These are phyloP conservation scores for Rhabditoides inermis DNA, from an alignment of 2,888 invertebrate species.

Conservation along the genomic window DNA sequence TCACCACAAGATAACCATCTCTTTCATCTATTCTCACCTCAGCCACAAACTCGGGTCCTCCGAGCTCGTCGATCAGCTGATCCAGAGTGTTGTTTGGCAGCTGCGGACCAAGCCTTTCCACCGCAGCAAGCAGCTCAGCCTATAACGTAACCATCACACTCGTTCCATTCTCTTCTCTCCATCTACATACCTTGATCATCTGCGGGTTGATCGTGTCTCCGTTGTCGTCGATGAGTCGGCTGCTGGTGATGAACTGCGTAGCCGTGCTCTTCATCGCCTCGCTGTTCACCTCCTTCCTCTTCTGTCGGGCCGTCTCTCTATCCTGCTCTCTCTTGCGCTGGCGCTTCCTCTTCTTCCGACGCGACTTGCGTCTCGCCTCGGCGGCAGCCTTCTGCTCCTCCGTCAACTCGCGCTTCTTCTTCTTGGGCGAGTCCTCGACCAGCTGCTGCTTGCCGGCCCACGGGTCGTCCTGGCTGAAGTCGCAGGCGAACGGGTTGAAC, in stretches of 20 bases:
- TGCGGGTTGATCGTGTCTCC: constrained; percentile 26
- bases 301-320: constrained; percentile 55
- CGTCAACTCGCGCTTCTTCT: constrained; percentile 35
- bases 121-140: constrained; percentile 73
- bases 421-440: constrained; percentile 21
- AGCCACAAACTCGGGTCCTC: constrained; percentile 93
- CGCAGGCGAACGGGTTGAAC: constrained; percentile 84
- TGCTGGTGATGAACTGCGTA: constrained; percentile 38
- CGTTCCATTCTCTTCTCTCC: background rate
- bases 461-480: constrained; percentile 61
- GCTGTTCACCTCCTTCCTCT: constrained; percentile 57
- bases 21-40: constrained; percentile 61
- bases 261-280: constrained; percentile 31
- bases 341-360: constrained; percentile 57
- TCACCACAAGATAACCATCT: background rate
- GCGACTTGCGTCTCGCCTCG: constrained; percentile 61
- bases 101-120: constrained; percentile 75
- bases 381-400: constrained; percentile 43
- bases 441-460: constrained; percentile 61
- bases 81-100: constrained; percentile 94
- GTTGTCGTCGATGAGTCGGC: constrained; percentile 30
- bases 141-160: constrained; percentile 51
- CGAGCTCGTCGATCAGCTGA: constrained; percentile 92
- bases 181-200: constrained; percentile 27
- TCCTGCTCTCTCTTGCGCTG: constrained; percentile 16